Percentiles rank a stretch among this genome's conserved stretches.
phyloP scores from a whole-genome alignment of 2,797 vertebrate genomes.

The Galagoides demidoff region DNA sequence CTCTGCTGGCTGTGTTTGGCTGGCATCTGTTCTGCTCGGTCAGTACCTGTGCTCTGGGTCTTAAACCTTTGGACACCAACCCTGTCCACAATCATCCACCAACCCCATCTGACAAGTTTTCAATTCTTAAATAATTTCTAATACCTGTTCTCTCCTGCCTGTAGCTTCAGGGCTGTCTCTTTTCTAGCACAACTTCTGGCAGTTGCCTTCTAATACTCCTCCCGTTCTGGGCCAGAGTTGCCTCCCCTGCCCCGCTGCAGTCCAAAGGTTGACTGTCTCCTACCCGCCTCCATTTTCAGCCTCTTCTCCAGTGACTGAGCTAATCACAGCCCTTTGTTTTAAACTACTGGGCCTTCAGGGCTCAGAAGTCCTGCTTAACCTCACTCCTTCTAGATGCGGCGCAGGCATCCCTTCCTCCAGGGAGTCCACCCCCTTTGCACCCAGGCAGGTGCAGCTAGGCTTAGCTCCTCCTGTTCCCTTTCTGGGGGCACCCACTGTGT shows the following conservation, averaged over 20 bases:
- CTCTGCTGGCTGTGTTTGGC: background rate
- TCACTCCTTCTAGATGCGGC: background rate
- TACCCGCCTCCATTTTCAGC: background rate
- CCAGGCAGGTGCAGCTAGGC: background rate
- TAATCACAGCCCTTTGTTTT: background rate
- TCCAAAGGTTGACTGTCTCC: background rate
- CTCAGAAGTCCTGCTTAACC: background rate
- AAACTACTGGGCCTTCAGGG: background rate
- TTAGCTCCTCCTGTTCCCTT: background rate
- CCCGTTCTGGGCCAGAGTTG: background rate
- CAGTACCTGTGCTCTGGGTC: background rate
- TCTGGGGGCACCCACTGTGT: background rate
- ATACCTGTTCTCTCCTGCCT: background rate
- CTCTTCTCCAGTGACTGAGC: background rate
- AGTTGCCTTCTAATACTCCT: background rate
- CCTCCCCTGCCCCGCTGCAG: background rate
- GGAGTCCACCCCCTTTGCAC: background rate
- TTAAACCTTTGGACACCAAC: background rate
- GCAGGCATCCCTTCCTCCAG: background rate
- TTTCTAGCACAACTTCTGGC: background rate
- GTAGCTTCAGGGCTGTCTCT: background rate
- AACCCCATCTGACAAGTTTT: background rate
- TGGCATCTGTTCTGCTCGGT: background rate
- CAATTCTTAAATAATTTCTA: background rate
- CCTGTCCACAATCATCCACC: background rate